Base-by-base conservation (phyloP, 2,888 invertebrate species). In the Acrobeloides nanus region DNA sequence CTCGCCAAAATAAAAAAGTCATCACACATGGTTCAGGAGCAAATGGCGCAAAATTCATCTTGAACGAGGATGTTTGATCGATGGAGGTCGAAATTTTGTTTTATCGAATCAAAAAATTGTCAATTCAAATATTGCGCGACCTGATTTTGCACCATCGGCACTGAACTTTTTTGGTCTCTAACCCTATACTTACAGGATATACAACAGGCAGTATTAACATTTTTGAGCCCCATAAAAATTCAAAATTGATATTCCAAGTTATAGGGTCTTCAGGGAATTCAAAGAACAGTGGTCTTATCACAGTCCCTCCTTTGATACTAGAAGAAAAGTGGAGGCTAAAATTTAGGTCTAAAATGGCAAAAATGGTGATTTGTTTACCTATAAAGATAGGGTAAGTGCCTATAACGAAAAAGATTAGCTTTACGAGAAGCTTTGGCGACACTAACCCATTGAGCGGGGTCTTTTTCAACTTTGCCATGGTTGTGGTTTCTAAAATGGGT, bases 401-500 rank as follows among this genome's bases (percentile, higher is more conserved):
- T 53, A 48, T 71, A 71, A 29, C 71, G 50, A 55, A 66, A 72
- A 20, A 66, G 51, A 38, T 67, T 68, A 2, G 71, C 67, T 33
- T 59, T 48, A 20, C 57, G 56, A 1, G 69, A 59, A 6, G 71
- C 68, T 6, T 55, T 58, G 12, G 70, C 61, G 0, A 72, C 71
- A 1, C 57, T 49, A 3, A 63, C 61, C 72, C 72, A 72, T 18
- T 56, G 51, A 0, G 68, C 62, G 6, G 72, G 72, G 49, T 72
- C 69, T 41, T 72, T 72, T 0, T 59, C 51, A 0, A 55, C 55
- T 1, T 45, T 31, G 18, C 51, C 59, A 4, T 51, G 51, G 51
- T 73, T 73, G 57, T 72, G 72, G 51, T 73, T 72, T 45, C 72
- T 59, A 41, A 60, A 61, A 48, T n/a, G 29, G 29, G n/a, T n/a